Percentiles rank a stretch among this genome's conserved stretches.
These are phyloP conservation scores for Cheilosia impressa DNA, from an alignment of 2,888 invertebrate species.

Conservation along the genomic window DNA sequence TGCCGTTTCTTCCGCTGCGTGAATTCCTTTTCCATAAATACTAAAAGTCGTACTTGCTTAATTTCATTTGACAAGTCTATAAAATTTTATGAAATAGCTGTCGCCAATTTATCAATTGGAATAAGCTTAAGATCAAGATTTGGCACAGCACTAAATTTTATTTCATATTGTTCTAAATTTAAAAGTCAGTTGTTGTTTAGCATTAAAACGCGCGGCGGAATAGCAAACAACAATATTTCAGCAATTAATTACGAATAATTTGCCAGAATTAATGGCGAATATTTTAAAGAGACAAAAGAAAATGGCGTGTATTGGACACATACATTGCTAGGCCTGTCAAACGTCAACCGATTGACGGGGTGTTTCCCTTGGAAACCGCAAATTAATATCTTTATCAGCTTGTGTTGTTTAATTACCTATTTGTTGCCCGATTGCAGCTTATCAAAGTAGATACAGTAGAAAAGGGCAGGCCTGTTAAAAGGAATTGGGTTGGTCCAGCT, in stretches of 20 bases:
- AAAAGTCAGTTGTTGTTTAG: neutral
- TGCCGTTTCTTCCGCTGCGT: too few species aligned
- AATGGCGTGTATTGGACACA: neutral
- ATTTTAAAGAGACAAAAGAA: neutral
- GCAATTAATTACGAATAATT: conserved; percentile 22
- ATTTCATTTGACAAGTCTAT: neutral
- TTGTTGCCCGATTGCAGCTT: too few species aligned
- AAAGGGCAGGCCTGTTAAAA: too few species aligned
- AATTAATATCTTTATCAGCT: too few species aligned
- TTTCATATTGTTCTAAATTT: neutral
- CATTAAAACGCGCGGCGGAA: too few species aligned
- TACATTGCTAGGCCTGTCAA: too few species aligned
- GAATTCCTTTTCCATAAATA: too few species aligned
- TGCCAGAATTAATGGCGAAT: neutral
- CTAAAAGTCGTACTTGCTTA: neutral
- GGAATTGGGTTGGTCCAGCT: too few species aligned
- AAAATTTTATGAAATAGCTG: neutral
- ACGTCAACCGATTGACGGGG: too few species aligned
- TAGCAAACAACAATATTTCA: neutral
- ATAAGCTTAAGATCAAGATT: neutral
- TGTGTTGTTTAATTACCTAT: too few species aligned
- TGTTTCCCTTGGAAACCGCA: too few species aligned
- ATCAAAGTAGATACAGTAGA: too few species aligned
- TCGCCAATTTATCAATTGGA: conserved; percentile 4
- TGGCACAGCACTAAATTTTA: neutral